A percentile compares a stretch with the other conserved stretches of the same genome.
Conservation (phyloP, 2,797 vertebrate species). For the Cirrhinus mrigala region DNA sequence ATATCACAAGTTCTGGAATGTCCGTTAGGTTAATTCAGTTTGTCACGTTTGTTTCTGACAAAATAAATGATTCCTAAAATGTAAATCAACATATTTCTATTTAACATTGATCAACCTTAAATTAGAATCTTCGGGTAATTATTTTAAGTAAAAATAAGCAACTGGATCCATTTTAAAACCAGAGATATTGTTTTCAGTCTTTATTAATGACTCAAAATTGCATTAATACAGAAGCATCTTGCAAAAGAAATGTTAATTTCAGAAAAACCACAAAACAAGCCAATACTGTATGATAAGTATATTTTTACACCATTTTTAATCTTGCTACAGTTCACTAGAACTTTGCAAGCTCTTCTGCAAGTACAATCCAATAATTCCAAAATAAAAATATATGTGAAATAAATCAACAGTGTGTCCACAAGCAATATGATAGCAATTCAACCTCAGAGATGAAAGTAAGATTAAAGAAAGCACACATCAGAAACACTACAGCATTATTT, state of each 20-base stretch:
- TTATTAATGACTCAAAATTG: constrained; percentile 31
- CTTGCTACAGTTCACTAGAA: not conserved
- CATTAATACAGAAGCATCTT: constrained; percentile 8
- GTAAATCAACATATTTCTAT: not conserved
- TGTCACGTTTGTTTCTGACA: not conserved
- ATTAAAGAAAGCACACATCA: constrained; percentile 1
- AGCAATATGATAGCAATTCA: constrained; percentile 8
- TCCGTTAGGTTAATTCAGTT: too few species aligned
- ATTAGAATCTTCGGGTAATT: not conserved
- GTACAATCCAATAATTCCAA: constrained; percentile 7
- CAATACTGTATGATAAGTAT: constrained; percentile 21
- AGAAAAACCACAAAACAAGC: constrained; percentile 1
- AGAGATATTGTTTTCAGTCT: not conserved
- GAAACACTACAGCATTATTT: constrained; percentile 19
- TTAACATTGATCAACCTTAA: not conserved
- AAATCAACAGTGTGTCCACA: not conserved
- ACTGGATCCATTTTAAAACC: not conserved
- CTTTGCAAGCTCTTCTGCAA: not conserved
- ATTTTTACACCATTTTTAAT: not conserved
- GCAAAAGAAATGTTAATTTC: not conserved
- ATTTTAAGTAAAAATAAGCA: not conserved
- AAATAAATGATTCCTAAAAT: not conserved
- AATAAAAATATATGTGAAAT: not conserved
- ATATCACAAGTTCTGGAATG: too few species aligned
- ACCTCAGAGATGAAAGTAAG: constrained; percentile 1